Percentiles rank a stretch among this genome's conserved stretches.
Evolutionary conservation across 2,888 invertebrate genomes (phyloP).

Genomic region (Amiota communis): DNA sequence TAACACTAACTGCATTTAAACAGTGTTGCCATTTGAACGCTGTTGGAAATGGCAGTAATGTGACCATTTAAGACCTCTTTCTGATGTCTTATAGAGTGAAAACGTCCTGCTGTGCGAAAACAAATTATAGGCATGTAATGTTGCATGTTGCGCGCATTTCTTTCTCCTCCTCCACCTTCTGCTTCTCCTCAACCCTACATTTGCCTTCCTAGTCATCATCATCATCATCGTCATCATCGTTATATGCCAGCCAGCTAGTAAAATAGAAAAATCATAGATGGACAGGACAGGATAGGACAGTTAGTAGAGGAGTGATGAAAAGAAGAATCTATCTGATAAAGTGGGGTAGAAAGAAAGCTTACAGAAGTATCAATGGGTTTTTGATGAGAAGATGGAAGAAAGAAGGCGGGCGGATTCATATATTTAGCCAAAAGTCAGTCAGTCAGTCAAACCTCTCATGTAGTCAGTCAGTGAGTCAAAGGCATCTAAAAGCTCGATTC

Average conservation of each 20-base stretch:
- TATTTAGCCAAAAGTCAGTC: too few species aligned
- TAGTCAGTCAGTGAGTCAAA: background rate
- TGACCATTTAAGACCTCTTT: slow-evolving; percentile 70
- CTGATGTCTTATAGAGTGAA: slow-evolving; percentile 71
- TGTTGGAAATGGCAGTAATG: slow-evolving; percentile 69
- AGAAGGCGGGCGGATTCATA: too few species aligned
- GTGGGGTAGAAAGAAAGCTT: too few species aligned
- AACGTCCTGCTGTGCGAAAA: slow-evolving; percentile 71
- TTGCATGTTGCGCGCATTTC: slow-evolving; percentile 66
- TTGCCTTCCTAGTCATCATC: background rate
- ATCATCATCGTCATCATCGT: too few species aligned
- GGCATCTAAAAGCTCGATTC: background rate
- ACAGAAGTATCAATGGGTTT: too few species aligned
- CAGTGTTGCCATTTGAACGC: slow-evolving; percentile 63
- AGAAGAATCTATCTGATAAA: too few species aligned
- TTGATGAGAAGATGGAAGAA: too few species aligned
- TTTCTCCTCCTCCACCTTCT: background rate
- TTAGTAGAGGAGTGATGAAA: too few species aligned
- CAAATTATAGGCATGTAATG: slow-evolving; percentile 72
- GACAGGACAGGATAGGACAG: background rate
- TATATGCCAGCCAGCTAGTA: background rate
- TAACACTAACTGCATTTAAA: slow-evolving; percentile 26
- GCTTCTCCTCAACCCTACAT: background rate
- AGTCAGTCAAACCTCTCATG: slow-evolving; percentile 3
- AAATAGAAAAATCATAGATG: background rate